A percentile compares a stretch with the other conserved stretches of the same genome.
phyloP scores from a whole-genome alignment of 2,888 invertebrate genomes.

The Ceriagrion tenellum region DNA sequence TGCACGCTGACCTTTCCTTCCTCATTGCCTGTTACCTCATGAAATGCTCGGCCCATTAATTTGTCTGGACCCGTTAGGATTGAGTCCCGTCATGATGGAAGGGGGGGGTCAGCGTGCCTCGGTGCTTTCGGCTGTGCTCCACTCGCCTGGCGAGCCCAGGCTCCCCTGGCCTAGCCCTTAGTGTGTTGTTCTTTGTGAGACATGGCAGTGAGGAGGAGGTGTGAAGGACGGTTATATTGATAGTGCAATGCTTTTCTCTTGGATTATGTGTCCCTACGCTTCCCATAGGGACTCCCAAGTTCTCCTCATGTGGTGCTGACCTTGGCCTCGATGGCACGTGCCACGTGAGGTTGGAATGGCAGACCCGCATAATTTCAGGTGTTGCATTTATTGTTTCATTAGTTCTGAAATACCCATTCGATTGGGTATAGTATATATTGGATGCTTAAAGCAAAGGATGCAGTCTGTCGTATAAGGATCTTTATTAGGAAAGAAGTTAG shows the following conservation, averaged over 20 bases:
- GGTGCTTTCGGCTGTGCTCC: constrained; percentile 43
- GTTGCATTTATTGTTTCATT: constrained; percentile 61
- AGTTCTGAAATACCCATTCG: constrained; percentile 44
- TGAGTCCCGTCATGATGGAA: constrained; percentile 49
- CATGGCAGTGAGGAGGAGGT: constrained; percentile 60
- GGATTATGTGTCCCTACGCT: constrained; percentile 39
- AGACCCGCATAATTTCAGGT: constrained; percentile 42
- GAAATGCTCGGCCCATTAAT: constrained; percentile 43
- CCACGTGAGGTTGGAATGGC: constrained; percentile 29
- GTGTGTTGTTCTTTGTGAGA: constrained; percentile 36
- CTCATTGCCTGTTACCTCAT: constrained; percentile 73
- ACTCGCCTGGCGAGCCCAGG: constrained; percentile 43
- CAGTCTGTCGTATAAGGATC: constrained; percentile 9
- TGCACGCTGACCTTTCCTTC: constrained; percentile 86
- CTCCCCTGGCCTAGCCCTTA: constrained; percentile 6
- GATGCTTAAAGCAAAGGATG: constrained; percentile 1
- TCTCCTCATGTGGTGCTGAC: neutral
- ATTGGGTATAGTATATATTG: constrained; percentile 16
- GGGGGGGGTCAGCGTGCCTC: constrained; percentile 45
- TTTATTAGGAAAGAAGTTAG: constrained; percentile 44
- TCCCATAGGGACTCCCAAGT: neutral
- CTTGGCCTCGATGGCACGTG: constrained; percentile 36
- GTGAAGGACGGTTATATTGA: constrained; percentile 24
- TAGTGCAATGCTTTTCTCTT: constrained; percentile 54
- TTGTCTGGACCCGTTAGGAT: constrained; percentile 58